Evolutionary conservation across 2,797 vertebrate genomes (phyloP).

Genomic region (Helicolenus hilgendorfi): DNA sequence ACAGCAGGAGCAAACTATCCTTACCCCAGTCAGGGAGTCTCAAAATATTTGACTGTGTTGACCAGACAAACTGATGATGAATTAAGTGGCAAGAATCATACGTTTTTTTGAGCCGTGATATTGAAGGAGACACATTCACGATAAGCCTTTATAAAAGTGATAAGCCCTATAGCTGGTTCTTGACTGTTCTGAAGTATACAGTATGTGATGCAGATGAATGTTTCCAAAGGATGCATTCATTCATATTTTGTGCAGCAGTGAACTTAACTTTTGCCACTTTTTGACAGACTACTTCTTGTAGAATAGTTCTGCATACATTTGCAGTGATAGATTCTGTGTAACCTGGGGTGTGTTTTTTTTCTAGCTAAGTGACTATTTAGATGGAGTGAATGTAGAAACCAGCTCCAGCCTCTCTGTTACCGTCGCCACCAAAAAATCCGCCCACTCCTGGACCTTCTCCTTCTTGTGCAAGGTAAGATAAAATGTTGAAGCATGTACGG

Average conservation of each 20-base stretch:
- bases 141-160: not conserved
- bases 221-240: not conserved
- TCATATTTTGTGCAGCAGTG: not conserved
- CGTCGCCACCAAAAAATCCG: conserved; percentile 97
- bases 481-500: not conserved
- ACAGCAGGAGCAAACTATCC: not conserved
- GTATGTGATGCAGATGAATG: not conserved
- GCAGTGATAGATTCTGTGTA: not conserved
- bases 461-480: conserved; percentile 96
- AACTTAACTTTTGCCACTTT: not conserved
- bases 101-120: not conserved
- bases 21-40: not conserved
- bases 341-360: not conserved
- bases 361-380: conserved; percentile 96
- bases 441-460: conserved; percentile 97
- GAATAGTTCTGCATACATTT: not conserved
- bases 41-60: not conserved
- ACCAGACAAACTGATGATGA: not conserved
- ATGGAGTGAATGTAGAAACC: conserved; percentile 96
- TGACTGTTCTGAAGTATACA: not conserved
- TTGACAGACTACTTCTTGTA: not conserved
- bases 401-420: conserved; percentile 96
- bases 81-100: not conserved
- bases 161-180: too few species aligned
- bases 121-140: not conserved